Conservation (phyloP, 2,888 invertebrate species). For the Idaea straminata region DNA sequence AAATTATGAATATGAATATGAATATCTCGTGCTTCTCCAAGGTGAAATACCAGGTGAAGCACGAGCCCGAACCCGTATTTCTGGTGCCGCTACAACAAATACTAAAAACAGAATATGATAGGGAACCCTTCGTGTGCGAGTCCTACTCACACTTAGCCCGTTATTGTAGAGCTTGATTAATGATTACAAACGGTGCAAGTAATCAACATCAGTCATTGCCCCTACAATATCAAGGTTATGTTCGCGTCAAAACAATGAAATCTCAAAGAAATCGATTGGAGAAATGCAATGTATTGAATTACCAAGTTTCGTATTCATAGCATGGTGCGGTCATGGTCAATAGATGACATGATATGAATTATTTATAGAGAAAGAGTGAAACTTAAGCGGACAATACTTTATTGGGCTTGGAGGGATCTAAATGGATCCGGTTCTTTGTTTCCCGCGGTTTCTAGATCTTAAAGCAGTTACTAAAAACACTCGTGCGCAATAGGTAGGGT, state of each 20-base stretch:
- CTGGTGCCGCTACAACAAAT: no score
- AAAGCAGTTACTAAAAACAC: not conserved
- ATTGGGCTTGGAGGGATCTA: constrained; percentile 33
- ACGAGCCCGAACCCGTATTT: no score
- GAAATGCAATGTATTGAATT: constrained; percentile 53
- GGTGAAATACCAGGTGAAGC: no score
- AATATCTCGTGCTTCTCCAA: no score
- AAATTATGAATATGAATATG: no score
- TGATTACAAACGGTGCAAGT: not conserved
- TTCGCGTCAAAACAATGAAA: constrained; percentile 1
- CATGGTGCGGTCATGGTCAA: constrained; percentile 50
- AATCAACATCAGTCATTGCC: not conserved
- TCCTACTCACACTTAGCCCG: not conserved
- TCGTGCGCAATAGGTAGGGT: not conserved
- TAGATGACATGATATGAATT: constrained; percentile 50
- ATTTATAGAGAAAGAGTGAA: constrained; percentile 73
- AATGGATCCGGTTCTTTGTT: constrained; percentile 12
- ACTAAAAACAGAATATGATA: not conserved
- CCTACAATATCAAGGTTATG: constrained; percentile 21
- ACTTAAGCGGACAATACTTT: constrained; percentile 50
- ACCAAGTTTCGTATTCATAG: constrained; percentile 51
- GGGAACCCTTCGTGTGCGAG: not conserved
- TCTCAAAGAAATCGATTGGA: constrained; percentile 44
- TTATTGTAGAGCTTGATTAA: not conserved
- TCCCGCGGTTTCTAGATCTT: not conserved